Evolutionary conservation across 2,797 vertebrate species (phyloP), one percentile per base, ranked within the genome.

Genomic region (Microchirus variegatus): DNA sequence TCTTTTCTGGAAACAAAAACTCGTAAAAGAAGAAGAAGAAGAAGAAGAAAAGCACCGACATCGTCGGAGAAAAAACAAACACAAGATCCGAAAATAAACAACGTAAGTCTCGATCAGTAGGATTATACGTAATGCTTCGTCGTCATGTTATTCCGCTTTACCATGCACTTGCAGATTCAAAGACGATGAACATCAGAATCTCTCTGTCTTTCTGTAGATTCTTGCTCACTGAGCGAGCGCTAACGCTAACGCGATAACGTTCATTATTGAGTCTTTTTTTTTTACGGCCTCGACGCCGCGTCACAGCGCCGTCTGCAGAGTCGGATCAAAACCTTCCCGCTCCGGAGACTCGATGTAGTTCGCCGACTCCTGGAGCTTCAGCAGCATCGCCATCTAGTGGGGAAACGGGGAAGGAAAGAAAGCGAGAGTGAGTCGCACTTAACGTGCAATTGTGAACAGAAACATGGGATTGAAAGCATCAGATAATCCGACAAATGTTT

Each of bases 281-380:
- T 78, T 80, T 76, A 56, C 71, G 75, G 75, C 88, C 83, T 81
- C 59, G 12, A 4, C 31, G 31, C 35, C 11, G 3, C 48, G 63
- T 94, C 88, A 94, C 68, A 92, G 90, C 0, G 88, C 87, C 0
- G 90, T 61, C 76, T 93, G 90, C 65, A 94, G 87, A 63, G 64
- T 81, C 48, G 90, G 88, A 86, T 97, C 95, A 80, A 96, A 90
- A 78, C 94, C 94, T 77, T 98, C 96, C 10, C 92, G 89, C 78
- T 99, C 97, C 0, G 97, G 96, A 85, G 97, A 97, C 89, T 99
- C 96, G 0, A 98, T 96, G 82, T 94, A 98, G 91, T 98, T 98
- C 88, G 97, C 97, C 0, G 96, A 97, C 90, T 99, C 97, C 82
- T 99, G 97, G 55, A 99, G 96, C 86, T 98, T 99, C 88, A 99